Evolutionary conservation across 1,140 invertebrate species (phyloP), one percentile per base, ranked within the genome.

Genomic region (Pemphigus obesinymphae): DNA sequence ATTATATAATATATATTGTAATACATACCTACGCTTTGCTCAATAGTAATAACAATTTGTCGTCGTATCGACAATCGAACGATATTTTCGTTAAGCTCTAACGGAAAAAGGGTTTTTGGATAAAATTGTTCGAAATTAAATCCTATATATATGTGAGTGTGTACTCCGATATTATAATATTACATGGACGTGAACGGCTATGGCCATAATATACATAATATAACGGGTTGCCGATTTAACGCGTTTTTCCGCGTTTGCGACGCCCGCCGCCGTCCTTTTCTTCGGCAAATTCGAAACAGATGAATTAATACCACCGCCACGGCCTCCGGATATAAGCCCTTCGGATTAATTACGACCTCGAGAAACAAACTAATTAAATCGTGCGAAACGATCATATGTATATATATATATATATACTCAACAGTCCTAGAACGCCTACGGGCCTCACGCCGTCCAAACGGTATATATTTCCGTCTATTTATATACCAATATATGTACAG

Each of bases 281-380:
- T 45, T 11, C 43, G 26, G 3, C 43, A 70, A 15, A 70, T 70
- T 70, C n/a, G 55, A 48, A 72, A 29, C 43, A 48, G 4, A 20
- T 11, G 68, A 48, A 70, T 70, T 70, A 43, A 70, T 70, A 70
- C 37, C 40, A 29, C 23, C 68, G 26, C 2, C 26, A 45, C 8
- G 23, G 37, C 37, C 37, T 40, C 66, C 37, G 26, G 23, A 5
- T 3, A 13, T 20, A 72, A 13, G 15, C 23, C 37, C 13, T 70
- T 26, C 15, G n/a, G n/a, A 40, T 70, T 70, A 23, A 70, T 70
- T 70, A 72, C 68, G 68, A 11, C 31, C 23, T 29, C 31, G 40
- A n/a, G 26, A 20, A 48, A 31, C 68, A 72, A 31, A 72, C 26
- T 72, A 72, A 72, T 72, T 72, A 72, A 72, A 72, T 48, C 43